Conservation (phyloP, 30 jellyfish, hydroid and myxozoan genomes). For the Aurelia coerulea region DNA sequence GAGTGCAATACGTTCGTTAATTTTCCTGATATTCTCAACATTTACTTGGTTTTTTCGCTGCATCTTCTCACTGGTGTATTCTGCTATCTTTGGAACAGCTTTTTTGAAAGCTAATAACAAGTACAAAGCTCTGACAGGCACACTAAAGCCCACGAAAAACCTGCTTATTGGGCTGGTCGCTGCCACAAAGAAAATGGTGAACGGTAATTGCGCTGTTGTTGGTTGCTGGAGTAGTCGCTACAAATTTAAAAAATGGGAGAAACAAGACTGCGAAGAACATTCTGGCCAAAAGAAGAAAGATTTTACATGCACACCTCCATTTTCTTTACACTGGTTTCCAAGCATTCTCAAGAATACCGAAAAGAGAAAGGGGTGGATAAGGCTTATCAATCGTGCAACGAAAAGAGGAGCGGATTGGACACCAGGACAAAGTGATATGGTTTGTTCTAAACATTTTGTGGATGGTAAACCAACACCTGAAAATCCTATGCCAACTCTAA, state of each 20-base stretch:
- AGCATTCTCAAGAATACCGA: not conserved
- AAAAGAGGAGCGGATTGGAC: not conserved
- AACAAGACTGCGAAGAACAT: conserved; percentile 18
- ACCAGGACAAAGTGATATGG: conserved; percentile 21
- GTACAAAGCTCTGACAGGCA: conserved; percentile 4
- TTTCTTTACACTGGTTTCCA: conserved; percentile 18
- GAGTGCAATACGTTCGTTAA: not conserved
- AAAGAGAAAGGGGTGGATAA: conserved; percentile 9
- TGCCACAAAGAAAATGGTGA: not conserved
- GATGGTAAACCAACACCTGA: conserved; percentile 56
- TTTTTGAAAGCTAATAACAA: not conserved
- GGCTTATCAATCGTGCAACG: conserved; percentile 8
- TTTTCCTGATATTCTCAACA: too few species aligned
- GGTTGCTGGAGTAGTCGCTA: conserved; percentile 37
- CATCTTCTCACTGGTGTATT: too few species aligned
- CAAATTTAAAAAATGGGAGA: conserved; percentile 21
- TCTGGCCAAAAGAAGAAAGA: not conserved
- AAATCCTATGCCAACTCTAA: conserved; percentile 20
- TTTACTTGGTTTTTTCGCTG: too few species aligned
- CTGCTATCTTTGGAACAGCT: not conserved
- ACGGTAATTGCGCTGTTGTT: conserved; percentile 39
- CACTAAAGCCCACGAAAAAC: too few species aligned
- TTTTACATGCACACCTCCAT: conserved; percentile 34
- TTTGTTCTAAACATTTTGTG: conserved; percentile 58
- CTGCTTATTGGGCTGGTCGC: too few species aligned